Evolutionary conservation across 2,888 invertebrate species (phyloP).

Genomic region (Acheta domesticus): DNA sequence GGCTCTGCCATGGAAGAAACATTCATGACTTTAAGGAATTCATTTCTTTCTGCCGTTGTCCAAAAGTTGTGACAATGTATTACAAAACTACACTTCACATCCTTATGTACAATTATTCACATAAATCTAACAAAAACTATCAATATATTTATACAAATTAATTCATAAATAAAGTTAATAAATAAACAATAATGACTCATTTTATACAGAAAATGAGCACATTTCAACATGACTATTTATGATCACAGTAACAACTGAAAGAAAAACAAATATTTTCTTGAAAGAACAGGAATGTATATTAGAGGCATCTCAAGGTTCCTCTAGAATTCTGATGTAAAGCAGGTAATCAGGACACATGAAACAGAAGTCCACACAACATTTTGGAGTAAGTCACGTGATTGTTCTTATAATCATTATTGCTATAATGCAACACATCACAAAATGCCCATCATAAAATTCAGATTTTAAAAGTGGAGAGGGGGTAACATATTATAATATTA

Average conservation of each 20-base stretch:
- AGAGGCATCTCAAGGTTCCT: neutral
- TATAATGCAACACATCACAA: neutral
- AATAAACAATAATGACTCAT: neutral
- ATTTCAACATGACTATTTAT: slow-evolving; percentile 19
- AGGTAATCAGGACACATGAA: neutral
- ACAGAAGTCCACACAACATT: no score
- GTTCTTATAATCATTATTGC: no score
- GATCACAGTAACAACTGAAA: slow-evolving; percentile 19
- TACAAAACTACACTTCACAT: slow-evolving; percentile 24
- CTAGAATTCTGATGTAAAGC: neutral
- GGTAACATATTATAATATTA: no score
- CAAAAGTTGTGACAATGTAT: no score
- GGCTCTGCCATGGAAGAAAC: no score
- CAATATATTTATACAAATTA: slow-evolving; percentile 12
- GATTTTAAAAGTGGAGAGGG: neutral
- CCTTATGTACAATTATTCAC: slow-evolving; percentile 25
- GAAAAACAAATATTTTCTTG: neutral
- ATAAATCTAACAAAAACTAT: slow-evolving; percentile 21
- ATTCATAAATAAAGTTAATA: neutral
- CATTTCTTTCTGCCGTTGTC: no score
- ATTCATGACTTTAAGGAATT: no score
- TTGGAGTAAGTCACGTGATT: no score
- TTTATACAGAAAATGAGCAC: slow-evolving; percentile 18
- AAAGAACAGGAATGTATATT: neutral
- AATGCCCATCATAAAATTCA: slow-evolving; percentile 18